Base-by-base conservation (phyloP, 1,140 invertebrate species). In the Bombus ignitus region DNA sequence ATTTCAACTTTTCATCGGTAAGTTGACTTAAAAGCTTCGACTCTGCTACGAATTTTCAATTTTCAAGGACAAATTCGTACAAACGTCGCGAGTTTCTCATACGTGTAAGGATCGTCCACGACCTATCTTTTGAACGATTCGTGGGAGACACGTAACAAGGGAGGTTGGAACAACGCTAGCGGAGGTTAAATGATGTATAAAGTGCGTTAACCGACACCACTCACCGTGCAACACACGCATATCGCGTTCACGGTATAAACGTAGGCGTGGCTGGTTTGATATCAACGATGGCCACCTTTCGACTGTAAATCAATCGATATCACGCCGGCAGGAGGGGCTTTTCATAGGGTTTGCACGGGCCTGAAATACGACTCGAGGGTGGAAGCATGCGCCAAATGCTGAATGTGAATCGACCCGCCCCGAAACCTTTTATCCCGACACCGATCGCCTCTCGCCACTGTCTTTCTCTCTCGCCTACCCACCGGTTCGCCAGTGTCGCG, bases 281-380 rank as follows among this genome's bases (percentile, higher is more conserved):
- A 95, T 95, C 94, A 94, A 92, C 93, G 92, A 95, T 95, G 94
- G 94, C 94, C 94, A 95, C 94, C 94, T 95, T 95, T 94, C 91
- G 90, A 93, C 94, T 92, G 92, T 95, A 94, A 95, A 95, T 95
- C 94, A 95, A 95, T 95, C 94, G 94, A 95, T 95, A 95, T 94
- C 94, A 83, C 91, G 91, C 83, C 88, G 28, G 85, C 87, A 82
- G 88, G 91, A 92, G 87, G 91, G 91, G 90, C 92, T 92, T 92
- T 91, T 87, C 88, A 91, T 87, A 72, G 90, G 90, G 89, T 92
- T 90, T 77, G 90, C 86, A 80, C 90, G 85, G 86, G 91, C 87
- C 77, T 81, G 86, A 89, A 89, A 85, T 85, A 85, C 76, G 86
- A 75, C 59, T 77, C 87, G 88, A 88, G 90, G 87, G 85, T 86